phyloP scores from a whole-genome alignment of 1,140 invertebrate species.

The Acyrthosiphon pisum region DNA sequence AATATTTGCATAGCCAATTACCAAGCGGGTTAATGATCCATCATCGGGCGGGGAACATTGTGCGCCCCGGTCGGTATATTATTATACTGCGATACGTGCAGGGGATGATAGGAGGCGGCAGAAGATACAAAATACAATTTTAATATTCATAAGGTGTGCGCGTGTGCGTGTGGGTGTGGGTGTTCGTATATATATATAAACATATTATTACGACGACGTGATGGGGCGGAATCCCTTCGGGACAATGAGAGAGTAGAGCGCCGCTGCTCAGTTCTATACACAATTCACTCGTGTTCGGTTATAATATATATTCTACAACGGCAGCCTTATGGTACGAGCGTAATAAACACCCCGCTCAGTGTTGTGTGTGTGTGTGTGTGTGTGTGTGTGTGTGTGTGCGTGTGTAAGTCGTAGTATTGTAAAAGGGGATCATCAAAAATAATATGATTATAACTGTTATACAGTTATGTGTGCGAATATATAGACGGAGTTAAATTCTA shows the following conservation, averaged over 20 bases:
- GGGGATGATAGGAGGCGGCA: neutral
- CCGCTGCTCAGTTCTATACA: neutral
- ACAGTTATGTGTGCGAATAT: neutral
- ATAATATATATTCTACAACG: neutral
- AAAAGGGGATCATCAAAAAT: constrained; percentile 34
- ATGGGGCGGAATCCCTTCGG: constrained; percentile 2
- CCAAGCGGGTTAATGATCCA: constrained; percentile 32
- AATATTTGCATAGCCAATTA: constrained; percentile 24
- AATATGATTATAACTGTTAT: constrained; percentile 38
- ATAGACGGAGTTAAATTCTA: neutral
- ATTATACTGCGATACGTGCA: too few relatives aligned
- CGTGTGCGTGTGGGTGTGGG: neutral
- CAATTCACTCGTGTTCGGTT: constrained; percentile 36
- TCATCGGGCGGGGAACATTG: constrained; percentile 34
- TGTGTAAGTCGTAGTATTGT: neutral
- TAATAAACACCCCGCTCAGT: constrained; percentile 37
- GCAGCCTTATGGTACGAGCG: neutral
- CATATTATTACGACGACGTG: neutral
- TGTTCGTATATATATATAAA: neutral
- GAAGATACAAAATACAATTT: constrained; percentile 35
- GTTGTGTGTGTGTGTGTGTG: neutral
- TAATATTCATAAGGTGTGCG: constrained; percentile 28
- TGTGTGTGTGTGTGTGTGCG: neutral
- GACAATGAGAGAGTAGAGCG: neutral
- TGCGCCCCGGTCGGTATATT: neutral